Base-by-base conservation (phyloP, 2,113 vertebrate species). In the Coptodon rendalli region DNA sequence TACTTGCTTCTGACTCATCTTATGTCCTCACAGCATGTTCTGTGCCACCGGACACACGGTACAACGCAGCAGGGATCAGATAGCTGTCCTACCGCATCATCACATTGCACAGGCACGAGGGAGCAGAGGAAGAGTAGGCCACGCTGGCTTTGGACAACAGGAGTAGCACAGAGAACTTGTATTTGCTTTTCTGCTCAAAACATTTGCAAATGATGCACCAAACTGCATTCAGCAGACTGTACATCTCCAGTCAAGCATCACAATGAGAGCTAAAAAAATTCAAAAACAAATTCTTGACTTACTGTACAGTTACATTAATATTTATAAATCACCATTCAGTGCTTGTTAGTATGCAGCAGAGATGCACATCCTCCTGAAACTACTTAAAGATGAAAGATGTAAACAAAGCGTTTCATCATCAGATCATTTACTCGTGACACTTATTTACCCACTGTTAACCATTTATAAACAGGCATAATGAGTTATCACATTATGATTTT, bases 51-150 rank as follows among this genome's bases (percentile, higher is more conserved):
- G 92, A 93, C 93, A 92, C 90, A 84, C 79, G 79, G 82, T 61
- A 9, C 85, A 73, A 56, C 84, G 5, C 88, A 88, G 92, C 89
- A 22, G 86, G 89, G 91, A 93, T 92, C 92, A 93, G 89, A 93
- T 93, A 90, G 90, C 88, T 92, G 92, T 94, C 93, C 86, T 61
- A 45, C 56, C 87, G 80, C 91, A 95, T 95, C 89, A 93, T 81
- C 57, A 50, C 86, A 86, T 54, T 9, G 61, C 79, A 66, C 81
- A 48, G 43, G 76, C 71, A 57, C 2, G 3, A 24, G 34, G 57
- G 73, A 82, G 61, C 85, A 57, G 40, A 86, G 84, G 34, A 43
- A 45, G 66, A 88, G 86, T 68, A 12, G 19, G 31, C 11, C 76
- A 43, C 84, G 31, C 36, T n/a, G 6, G 48, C 63, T 85, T 84